Percentiles rank a stretch among this genome's conserved stretches.
Evolutionary conservation across 2,113 vertebrate genomes (phyloP).

Genomic region (Gymnorhina tibicen): DNA sequence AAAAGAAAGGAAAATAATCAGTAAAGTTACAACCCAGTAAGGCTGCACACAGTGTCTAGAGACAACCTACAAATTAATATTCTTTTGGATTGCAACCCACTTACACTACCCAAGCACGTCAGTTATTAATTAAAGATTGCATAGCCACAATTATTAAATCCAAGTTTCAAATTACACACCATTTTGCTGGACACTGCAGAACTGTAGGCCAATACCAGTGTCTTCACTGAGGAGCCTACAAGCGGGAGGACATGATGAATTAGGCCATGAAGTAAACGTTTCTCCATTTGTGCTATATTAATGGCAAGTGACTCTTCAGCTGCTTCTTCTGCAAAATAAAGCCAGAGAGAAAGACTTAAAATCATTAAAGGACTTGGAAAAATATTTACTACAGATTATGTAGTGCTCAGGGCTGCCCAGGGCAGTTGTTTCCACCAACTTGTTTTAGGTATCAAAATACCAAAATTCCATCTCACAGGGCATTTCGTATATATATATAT

Average conservation of each 20-base stretch:
- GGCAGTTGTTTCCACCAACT: not conserved
- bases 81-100: not conserved
- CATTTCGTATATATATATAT: not conserved
- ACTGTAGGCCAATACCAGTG: constrained; percentile 91
- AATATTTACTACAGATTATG: not conserved
- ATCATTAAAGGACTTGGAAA: not conserved
- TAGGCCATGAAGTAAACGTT: constrained; percentile 87
- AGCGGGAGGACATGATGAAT: constrained; percentile 88
- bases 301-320: constrained; percentile 78
- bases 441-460: not conserved
- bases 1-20: not conserved
- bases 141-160: not conserved
- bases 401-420: not conserved
- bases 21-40: not conserved
- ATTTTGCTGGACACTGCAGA: constrained; percentile 94
- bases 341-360: not conserved
- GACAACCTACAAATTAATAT: not conserved
- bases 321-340: constrained; percentile 79
- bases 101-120: not conserved
- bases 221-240: constrained; percentile 88
- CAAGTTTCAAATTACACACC: constrained; percentile 71
- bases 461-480: not conserved
- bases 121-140: not conserved
- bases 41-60: not conserved
- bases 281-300: constrained; percentile 85